Evolutionary conservation across 2,888 invertebrate genomes (phyloP), one percentile per base, ranked within the genome.

Genomic region (Morinoia aosen): DNA sequence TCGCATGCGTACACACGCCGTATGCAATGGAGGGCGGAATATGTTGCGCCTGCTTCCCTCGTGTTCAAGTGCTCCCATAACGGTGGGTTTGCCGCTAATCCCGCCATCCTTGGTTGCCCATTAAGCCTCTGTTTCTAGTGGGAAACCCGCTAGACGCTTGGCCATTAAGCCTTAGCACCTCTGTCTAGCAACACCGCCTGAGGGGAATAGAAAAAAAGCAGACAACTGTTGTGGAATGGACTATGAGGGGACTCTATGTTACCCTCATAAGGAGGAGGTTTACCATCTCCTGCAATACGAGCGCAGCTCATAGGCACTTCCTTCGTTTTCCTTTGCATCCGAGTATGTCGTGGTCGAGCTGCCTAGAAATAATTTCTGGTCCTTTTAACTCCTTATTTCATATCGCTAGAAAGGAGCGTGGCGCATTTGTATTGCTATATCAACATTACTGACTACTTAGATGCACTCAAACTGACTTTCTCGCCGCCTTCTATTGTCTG

Each of bases 81-180:
- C 40, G 48, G 90, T 40, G 90, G 25, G 90, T 90, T 90, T 90
- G 90, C 90, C 90, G 48, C 90, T 90, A 90, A 90, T 90, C 90
- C 48, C 39, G 48, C 90, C 40, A 48, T 48, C 90, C 90, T 48
- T 90, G 40, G 90, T 90, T 90, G 90, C 40, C 90, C 90, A 90
- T 90, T 90, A 90, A 90, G 90, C 57, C n/a, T 93, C 57, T 57
- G 93, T 93, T 93, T 93, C 93, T 93, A 93, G 93, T 48, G 93
- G 93, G 93, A 93, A 93, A 93, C 88, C 88, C 76, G 95, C 88
- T 95, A 56, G 58, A 95, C 95, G 95, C 57, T 33, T 16, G 39
- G 95, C 57, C 93, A 57, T 93, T 93, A 93, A 95, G 16, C 48
- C 76, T 95, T 88, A 95, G 88, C 61, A 16, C 88, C 88, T 56